A percentile compares a stretch with the other conserved stretches of the same genome.
Evolutionary conservation across 2,888 invertebrate species (phyloP).

Genomic region (Copidosoma aretas): DNA sequence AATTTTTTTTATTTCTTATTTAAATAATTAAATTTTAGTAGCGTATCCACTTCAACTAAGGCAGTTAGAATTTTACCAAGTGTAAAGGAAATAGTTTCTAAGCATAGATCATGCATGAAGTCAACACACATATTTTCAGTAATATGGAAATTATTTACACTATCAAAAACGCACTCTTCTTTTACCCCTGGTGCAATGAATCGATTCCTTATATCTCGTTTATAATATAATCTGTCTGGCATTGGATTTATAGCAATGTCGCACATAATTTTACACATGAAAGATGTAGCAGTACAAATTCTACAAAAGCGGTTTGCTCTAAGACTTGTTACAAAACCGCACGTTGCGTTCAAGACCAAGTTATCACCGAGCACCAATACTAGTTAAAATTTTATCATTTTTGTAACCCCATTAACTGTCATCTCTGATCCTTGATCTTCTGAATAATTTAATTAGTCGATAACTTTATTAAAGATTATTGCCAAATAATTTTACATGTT

Average conservation of each 20-base stretch:
- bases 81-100: neutral
- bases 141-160: neutral
- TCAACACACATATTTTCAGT: too few species aligned
- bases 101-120: neutral
- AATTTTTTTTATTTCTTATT: too few species aligned
- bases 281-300: neutral
- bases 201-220: neutral
- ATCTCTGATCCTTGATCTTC: neutral
- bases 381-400: neutral
- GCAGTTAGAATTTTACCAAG: neutral
- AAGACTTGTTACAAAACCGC: neutral
- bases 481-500: neutral
- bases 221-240: slow-evolving; percentile 5
- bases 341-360: neutral
- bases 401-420: neutral
- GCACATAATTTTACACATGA: neutral
- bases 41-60: neutral
- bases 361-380: neutral
- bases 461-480: neutral
- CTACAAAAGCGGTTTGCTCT: neutral
- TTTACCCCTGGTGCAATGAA: neutral
- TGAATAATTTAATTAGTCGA: slow-evolving; percentile 1
- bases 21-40: neutral
- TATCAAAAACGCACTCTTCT: neutral
- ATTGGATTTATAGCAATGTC: neutral